Percentiles rank a stretch among this genome's conserved stretches.
Conservation (phyloP, 2,888 invertebrate genomes). For the Hipparchia sbordonii region DNA sequence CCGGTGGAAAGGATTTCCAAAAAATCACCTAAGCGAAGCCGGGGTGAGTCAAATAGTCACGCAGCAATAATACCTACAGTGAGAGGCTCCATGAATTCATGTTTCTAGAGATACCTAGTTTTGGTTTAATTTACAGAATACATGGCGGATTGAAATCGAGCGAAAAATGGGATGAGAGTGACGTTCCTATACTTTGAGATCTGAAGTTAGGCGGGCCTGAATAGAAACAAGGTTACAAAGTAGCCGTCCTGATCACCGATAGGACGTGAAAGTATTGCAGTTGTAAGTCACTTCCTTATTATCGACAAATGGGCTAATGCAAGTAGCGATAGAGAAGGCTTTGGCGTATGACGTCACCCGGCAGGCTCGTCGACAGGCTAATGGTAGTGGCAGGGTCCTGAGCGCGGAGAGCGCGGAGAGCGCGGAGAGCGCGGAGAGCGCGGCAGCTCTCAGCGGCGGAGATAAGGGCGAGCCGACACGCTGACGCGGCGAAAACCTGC, state of each 20-base stretch:
- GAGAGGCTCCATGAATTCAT: no score
- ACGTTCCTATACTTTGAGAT: no score
- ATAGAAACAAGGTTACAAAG: no score
- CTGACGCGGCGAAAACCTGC: background rate
- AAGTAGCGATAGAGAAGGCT: background rate
- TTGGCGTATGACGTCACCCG: background rate
- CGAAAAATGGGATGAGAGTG: no score
- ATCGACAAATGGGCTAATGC: background rate
- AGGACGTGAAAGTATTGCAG: background rate
- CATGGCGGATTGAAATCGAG: no score
- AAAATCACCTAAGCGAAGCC: no score
- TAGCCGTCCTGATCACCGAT: no score
- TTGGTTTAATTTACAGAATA: no score
- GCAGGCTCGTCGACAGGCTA: conserved; percentile 1
- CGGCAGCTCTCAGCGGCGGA: background rate
- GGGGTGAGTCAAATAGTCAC: no score
- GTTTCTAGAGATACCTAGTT: no score
- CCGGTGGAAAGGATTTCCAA: background rate
- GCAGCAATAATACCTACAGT: no score
- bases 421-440: background rate
- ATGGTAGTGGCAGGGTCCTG: background rate
- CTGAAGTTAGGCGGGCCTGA: no score
- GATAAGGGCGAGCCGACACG: background rate
- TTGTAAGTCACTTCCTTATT: background rate
- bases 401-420: background rate